Percentiles rank a stretch among this genome's conserved stretches.
Evolutionary conservation across 2,888 invertebrate species (phyloP).

Genomic region (Falcaria lacertinaria): DNA sequence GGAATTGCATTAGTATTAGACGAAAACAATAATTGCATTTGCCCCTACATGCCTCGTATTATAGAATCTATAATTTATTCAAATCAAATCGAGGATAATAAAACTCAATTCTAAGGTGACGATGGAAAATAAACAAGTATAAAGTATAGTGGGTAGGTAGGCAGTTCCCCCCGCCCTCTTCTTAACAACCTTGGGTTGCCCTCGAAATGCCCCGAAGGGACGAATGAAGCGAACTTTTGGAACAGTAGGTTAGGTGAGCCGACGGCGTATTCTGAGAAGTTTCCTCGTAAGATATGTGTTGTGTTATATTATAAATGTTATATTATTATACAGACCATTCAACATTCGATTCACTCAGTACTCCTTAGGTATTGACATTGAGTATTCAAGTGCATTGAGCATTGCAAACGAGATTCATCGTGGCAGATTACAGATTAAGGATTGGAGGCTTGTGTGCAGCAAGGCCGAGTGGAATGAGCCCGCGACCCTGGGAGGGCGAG

Average conservation of each 20-base stretch:
- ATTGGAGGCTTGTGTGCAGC: constrained; percentile 52
- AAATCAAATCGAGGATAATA: too few relatives aligned
- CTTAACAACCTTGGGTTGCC: not conserved
- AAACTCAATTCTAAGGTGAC: too few relatives aligned
- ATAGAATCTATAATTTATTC: too few relatives aligned
- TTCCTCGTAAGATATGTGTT: constrained; percentile 12
- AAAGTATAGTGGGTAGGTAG: not conserved
- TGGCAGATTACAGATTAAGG: constrained; percentile 54
- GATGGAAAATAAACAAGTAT: too few relatives aligned
- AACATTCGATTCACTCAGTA: too few relatives aligned
- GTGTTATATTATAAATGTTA: constrained; percentile 1
- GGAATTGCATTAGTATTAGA: too few relatives aligned
- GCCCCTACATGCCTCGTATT: too few relatives aligned
- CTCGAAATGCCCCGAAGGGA: not conserved
- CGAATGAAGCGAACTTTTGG: not conserved
- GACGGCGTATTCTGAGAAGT: not conserved
- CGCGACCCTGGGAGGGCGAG: constrained; percentile 71
- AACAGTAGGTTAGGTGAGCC: not conserved
- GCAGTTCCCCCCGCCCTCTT: not conserved
- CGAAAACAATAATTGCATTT: too few relatives aligned
- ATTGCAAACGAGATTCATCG: constrained; percentile 35
- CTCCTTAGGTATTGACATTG: too few relatives aligned
- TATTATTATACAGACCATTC: too few relatives aligned
- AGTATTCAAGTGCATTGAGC: constrained; percentile 20
- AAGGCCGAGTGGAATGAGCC: constrained; percentile 61